Conservation (phyloP, 2,888 invertebrate species). For the Rhagonycha lutea region DNA sequence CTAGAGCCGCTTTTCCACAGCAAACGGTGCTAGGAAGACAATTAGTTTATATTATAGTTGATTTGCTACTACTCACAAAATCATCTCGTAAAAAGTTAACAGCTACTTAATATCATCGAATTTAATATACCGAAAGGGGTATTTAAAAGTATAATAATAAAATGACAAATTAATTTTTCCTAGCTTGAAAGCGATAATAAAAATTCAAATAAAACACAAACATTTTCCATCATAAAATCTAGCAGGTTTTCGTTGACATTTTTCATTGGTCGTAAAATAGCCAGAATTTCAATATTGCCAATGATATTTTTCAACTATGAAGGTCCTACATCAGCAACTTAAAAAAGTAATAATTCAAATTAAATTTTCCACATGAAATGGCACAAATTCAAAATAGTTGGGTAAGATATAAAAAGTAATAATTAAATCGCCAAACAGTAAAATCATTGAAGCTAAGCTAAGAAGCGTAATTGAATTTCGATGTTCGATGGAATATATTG, state of each 20-base stretch:
- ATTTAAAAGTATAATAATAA: not conserved
- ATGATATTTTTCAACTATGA: conserved; percentile 8
- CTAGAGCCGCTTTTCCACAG: no score
- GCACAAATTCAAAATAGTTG: not conserved
- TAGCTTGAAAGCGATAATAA: conserved; percentile 8
- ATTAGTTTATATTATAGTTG: no score
- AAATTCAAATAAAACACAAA: conserved; percentile 26
- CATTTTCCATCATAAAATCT: conserved; percentile 14
- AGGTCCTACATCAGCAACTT: not conserved
- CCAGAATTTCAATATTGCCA: conserved; percentile 22
- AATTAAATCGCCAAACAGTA: conserved; percentile 13
- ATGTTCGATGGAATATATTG: conserved; percentile 23
- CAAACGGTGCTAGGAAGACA: no score
- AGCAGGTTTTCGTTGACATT: conserved; percentile 5
- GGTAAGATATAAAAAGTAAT: not conserved
- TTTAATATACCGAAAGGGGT: not conserved
- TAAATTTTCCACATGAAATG: not conserved
- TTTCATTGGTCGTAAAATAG: conserved; percentile 20
- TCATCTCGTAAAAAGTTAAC: not conserved
- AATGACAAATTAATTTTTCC: conserved; percentile 15
- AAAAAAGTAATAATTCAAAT: not conserved
- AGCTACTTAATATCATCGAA: not conserved
- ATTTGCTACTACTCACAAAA: not conserved
- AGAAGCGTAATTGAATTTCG: conserved; percentile 26
- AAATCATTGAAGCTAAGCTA: conserved; percentile 11